A percentile compares a stretch with the other conserved stretches of the same genome.
phyloP scores from a whole-genome alignment of 2,797 vertebrate genomes.

The Chlorospingus semifuscus region DNA sequence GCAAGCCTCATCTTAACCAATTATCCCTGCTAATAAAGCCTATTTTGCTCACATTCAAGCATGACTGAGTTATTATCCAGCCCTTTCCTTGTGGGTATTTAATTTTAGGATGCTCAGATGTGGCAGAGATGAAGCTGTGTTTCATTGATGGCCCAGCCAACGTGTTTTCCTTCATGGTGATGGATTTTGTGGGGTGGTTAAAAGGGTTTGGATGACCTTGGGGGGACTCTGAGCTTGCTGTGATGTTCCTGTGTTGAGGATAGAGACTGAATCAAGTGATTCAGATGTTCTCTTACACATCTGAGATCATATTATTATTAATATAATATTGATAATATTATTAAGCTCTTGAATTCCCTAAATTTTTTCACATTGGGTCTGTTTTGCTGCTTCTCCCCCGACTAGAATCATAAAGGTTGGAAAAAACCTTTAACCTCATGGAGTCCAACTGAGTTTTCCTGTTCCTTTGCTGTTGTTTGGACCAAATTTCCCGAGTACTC shows the following conservation, averaged over 20 bases:
- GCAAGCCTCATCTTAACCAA: background rate
- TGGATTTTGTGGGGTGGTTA: background rate
- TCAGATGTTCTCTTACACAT: background rate
- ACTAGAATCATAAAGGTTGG: background rate
- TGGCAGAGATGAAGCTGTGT: background rate
- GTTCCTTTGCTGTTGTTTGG: background rate
- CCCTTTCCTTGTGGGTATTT: background rate
- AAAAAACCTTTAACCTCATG: background rate
- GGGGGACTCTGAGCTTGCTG: background rate
- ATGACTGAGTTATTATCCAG: background rate
- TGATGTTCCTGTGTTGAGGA: background rate
- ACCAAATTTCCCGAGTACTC: background rate
- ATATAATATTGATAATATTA: background rate
- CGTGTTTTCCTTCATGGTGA: background rate
- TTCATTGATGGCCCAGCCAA: rapidly evolving
- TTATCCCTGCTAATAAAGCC: background rate
- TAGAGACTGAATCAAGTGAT: background rate
- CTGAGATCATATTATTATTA: background rate
- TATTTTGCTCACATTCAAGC: background rate
- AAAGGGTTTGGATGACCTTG: background rate
- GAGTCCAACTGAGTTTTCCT: background rate
- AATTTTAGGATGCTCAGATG: background rate
- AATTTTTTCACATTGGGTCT: background rate
- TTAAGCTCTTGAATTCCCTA: background rate
- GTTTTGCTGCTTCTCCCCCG: background rate